Percentiles rank a stretch among this genome's conserved stretches.
These are phyloP conservation scores for Steinernema feltiae DNA, from an alignment of 1,140 invertebrate species.

Conservation along the genomic window DNA sequence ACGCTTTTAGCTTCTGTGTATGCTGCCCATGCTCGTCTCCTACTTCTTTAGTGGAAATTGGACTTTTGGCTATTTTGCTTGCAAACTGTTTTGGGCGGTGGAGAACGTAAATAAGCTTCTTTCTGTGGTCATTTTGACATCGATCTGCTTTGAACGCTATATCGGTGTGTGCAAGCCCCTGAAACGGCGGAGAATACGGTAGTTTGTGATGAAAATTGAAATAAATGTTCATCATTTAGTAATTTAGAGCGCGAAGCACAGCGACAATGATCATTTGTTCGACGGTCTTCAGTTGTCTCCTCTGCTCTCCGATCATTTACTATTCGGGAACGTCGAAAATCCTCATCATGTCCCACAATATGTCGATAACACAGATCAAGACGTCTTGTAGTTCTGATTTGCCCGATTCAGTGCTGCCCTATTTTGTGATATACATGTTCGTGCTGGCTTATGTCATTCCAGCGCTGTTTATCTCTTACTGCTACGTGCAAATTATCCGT, in stretches of 20 bases:
- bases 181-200: neutral
- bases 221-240: neutral
- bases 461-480: neutral
- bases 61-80: neutral
- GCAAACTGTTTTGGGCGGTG: neutral
- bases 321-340: neutral
- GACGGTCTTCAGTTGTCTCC: neutral
- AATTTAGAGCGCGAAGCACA: neutral
- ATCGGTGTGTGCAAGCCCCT: neutral
- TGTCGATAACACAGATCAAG: neutral
- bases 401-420: neutral
- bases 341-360: neutral
- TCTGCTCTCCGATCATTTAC: neutral
- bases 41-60: neutral
- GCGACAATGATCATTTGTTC: neutral
- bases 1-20: neutral
- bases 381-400: neutral
- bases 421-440: neutral
- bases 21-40: neutral
- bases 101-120: slow-evolving; percentile 1
- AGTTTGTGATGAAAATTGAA: neutral
- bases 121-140: neutral
- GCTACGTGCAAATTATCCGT: neutral
- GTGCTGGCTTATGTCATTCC: neutral
- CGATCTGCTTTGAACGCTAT: neutral